Evolutionary conservation across 2,888 invertebrate genomes (phyloP), one percentile per base, ranked within the genome.

Genomic region (Liodrosophila aerea): DNA sequence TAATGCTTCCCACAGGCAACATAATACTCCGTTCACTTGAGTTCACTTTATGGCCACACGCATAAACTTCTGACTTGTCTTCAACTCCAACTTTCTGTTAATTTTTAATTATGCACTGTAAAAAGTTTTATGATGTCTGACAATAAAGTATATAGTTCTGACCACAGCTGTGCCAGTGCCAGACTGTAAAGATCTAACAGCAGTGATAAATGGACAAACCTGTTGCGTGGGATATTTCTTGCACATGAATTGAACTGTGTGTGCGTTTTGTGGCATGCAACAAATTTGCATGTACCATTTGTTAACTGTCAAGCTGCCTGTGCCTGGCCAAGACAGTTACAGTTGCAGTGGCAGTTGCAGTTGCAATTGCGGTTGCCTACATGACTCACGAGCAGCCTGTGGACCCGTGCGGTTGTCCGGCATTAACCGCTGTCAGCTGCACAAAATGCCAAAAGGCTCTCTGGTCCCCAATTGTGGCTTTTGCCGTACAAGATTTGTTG

Each of bases 171-270:
- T 27, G 27, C 5, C 31, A 13, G 22, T 18, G 27, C 5, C 31
- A 13, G 22, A 18, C 12, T 27, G 12, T 15, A 50, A 37, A 16
- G 33, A 46, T 16, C 2, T 18, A 16, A 31, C 11, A 40, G 40
- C 39, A 54, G 39, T n/a, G 33, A 18, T 45, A 49, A 29, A 47
- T 51, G n/a, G 8, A 50, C 30, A 74, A 85, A 78, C 78, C 78
- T 78, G 78, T 85, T 78, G 85, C 82, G 82, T 78, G 85, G 85
- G 82, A 78, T 77, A 74, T 40, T 60, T 65, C 33, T 43, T 13
- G 27, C 16, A 59, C 22, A 44, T 40, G 36, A 50, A 13, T 15
- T n/a, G 34, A 39, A 44, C 43, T 49, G 16, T 52, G 46, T 63
- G 57, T 41, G 44, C 58, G 51, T 51, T 68, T 63, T 59, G 70